These are phyloP conservation scores for Cervus canadensis DNA, from an alignment of 2,113 vertebrate genomes.

Conservation along the genomic window DNA sequence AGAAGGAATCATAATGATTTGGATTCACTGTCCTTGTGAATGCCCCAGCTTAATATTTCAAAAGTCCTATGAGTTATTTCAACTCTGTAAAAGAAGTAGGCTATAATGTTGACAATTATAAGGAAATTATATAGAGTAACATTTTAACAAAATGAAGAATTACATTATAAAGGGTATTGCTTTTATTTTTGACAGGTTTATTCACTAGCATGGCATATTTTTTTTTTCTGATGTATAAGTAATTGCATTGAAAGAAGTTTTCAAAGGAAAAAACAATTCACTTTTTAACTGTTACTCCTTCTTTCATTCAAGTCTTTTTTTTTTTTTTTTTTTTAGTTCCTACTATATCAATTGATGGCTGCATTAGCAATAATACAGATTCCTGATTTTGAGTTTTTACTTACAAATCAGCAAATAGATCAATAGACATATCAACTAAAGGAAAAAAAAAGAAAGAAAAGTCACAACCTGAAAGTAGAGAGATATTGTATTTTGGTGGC, in stretches of 20 bases:
- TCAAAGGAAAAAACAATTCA: not conserved
- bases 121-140: not conserved
- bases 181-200: not conserved
- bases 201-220: not conserved
- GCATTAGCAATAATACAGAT: not conserved
- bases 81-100: not conserved
- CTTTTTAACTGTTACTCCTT: not conserved
- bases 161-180: not conserved
- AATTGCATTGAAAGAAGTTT: not conserved
- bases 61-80: not conserved
- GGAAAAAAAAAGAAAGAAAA: not conserved
- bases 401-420: not conserved
- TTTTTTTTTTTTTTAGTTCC: not conserved
- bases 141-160: not conserved
- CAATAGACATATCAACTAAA: not conserved
- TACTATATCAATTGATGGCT: not conserved
- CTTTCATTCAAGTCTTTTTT: not conserved
- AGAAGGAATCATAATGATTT: not conserved
- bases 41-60: conserved; percentile 20
- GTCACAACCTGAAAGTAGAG: not conserved
- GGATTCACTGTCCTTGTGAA: conserved; percentile 16
- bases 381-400: not conserved
- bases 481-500: not conserved
- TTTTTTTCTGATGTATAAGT: not conserved
- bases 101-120: not conserved